Conservation (phyloP, 1,140 invertebrate species). For the Phortica variegata region DNA sequence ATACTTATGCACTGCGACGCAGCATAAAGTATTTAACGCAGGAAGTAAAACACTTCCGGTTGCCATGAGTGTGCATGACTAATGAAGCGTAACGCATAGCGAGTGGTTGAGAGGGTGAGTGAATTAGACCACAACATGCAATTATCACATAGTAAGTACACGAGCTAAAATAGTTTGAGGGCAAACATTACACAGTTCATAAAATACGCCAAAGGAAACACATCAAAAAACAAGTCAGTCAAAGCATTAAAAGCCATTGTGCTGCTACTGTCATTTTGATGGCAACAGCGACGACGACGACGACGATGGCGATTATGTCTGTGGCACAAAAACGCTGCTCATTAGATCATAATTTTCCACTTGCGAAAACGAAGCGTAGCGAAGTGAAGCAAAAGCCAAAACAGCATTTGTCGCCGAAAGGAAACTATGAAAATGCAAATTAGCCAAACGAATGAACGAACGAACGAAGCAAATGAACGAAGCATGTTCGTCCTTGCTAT, state of each 20-base stretch:
- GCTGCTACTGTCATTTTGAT: too few relatives aligned
- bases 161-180: slow-evolving; percentile 27
- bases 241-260: slow-evolving; percentile 14
- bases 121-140: slow-evolving; percentile 36
- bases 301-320: too few relatives aligned
- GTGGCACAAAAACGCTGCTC: slow-evolving; percentile 10
- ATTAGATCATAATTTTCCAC: slow-evolving; percentile 21
- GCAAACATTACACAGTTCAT: slow-evolving; percentile 42
- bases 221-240: background rate
- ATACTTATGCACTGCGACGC: background rate
- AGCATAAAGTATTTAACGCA: too few relatives aligned
- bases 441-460: too few relatives aligned
- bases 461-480: too few relatives aligned
- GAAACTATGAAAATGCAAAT: slow-evolving; percentile 43
- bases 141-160: slow-evolving; percentile 53
- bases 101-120: background rate
- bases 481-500: too few relatives aligned
- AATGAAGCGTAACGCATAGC: too few relatives aligned
- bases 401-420: slow-evolving; percentile 12
- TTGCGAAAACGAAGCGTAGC: slow-evolving; percentile 9
- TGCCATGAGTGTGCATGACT: too few relatives aligned
- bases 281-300: too few relatives aligned
- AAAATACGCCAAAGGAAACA: slow-evolving; percentile 28
- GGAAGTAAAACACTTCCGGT: too few relatives aligned
- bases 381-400: slow-evolving; percentile 1